Conservation (phyloP, 2,113 vertebrate species). For the Arvicanthis niloticus region DNA sequence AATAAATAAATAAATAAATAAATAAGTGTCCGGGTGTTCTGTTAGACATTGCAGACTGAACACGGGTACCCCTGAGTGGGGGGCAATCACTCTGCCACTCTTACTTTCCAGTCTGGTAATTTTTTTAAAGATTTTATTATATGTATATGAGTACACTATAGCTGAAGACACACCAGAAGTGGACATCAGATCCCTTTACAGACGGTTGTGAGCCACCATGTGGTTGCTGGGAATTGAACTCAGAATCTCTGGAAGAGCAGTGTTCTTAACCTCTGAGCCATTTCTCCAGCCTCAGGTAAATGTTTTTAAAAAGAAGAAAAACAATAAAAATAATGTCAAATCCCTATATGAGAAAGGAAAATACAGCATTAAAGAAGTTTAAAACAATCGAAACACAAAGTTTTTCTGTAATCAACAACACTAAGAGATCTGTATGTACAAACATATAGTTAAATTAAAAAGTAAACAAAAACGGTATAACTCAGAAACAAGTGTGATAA, state of each 20-base stretch:
- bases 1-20: too few relatives aligned
- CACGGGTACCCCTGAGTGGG: background rate
- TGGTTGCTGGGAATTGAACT: too few relatives aligned
- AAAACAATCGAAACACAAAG: background rate
- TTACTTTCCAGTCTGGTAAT: background rate
- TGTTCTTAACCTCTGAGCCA: too few relatives aligned
- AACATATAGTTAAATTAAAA: constrained; percentile 11
- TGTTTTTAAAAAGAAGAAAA: background rate
- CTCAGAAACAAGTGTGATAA: background rate
- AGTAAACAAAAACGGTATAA: constrained; percentile 1
- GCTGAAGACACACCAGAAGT: too few relatives aligned
- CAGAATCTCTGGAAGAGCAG: too few relatives aligned
- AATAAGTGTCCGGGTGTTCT: too few relatives aligned
- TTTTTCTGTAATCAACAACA: constrained; percentile 40
- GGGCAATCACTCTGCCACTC: background rate
- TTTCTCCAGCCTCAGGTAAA: too few relatives aligned
- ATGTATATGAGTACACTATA: too few relatives aligned
- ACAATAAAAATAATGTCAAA: background rate
- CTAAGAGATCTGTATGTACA: background rate
- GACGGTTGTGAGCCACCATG: too few relatives aligned
- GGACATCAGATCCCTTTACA: too few relatives aligned
- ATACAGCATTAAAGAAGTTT: background rate
- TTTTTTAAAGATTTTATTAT: too few relatives aligned
- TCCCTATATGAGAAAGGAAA: background rate
- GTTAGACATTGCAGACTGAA: background rate